Conservation (phyloP, 2,113 vertebrate genomes). For the Scomber scombrus region DNA sequence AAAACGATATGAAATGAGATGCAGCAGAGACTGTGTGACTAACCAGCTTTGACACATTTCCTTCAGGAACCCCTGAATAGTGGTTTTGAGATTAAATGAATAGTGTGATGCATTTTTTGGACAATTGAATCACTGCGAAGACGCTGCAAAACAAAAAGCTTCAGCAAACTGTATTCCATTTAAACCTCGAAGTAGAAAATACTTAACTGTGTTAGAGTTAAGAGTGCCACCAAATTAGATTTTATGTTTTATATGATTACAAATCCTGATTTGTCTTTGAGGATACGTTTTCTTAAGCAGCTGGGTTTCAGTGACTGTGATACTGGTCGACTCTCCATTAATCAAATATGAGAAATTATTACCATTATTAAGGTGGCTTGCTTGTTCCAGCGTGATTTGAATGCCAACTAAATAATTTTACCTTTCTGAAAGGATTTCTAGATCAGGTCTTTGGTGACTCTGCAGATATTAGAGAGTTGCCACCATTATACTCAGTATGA, state of each 20-base stretch:
- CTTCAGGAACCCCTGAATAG: not conserved
- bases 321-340: not conserved
- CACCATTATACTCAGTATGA: not conserved
- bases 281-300: not conserved
- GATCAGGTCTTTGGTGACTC: slow-evolving; percentile 21
- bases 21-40: not conserved
- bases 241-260: too few species aligned
- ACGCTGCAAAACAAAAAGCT: too few species aligned
- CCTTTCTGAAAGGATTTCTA: not conserved
- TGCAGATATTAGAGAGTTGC: slow-evolving; percentile 36
- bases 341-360: not conserved
- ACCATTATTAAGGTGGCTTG: not conserved
- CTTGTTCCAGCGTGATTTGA: not conserved
- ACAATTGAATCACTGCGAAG: not conserved
- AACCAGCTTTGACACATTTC: not conserved
- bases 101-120: not conserved
- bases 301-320: not conserved
- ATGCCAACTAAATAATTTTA: not conserved
- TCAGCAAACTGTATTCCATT: too few species aligned
- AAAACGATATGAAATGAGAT: not conserved
- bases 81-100: not conserved
- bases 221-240: too few species aligned
- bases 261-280: too few species aligned
- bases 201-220: too few species aligned
- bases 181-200: too few species aligned